Base-by-base conservation (phyloP, 1,140 invertebrate genomes). In the Oedothorax gibbosus region DNA sequence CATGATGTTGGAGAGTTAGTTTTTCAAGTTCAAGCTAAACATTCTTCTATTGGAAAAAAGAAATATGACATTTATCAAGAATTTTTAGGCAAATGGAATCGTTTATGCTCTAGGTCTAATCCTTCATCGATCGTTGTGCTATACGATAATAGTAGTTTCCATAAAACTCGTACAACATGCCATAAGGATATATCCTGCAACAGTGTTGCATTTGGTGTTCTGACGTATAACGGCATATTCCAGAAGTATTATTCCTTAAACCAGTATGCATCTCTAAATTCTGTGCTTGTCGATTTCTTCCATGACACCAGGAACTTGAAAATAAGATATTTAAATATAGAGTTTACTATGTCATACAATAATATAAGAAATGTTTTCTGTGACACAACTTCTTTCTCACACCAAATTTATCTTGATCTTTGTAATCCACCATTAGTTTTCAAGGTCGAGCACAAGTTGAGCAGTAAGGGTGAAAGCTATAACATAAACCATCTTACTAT, bases 371-470 rank as follows among this genome's bases (percentile, higher is more conserved):
- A 66, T 35, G 62, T 86, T 49, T 77, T 86, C n/a, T 53, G 73
- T 0, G 66, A 86, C 12, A 65, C 80, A 11, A 35, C 49, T 10
- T 62, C 65, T 7, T 20, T 35, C 7, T 18, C 64, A 9, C n/a
- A 12, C 35, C 60, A 86, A 53, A 35, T 86, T n/a, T 86, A 62
- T 69, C 72, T 86, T n/a, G 79, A 86, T 62, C 64, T 86, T 12
- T 71, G n/a, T 50, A 60, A 86, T 60, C 79, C 85, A 21, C 78
- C 85, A 4, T 14, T 73, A 53, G 14, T 82, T 12, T 82, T 56
- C 77, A 7, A 21, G 4, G n/a, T 51, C 12, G 71, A 82, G 8
- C 15, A 35, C 15, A 81, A 72, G 50, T 53, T 10, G 7, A 66
- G 14, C 56, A 79, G 54, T 18, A 53, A n/a, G 49, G 35, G 15